A percentile compares a stretch with the other conserved stretches of the same genome.
phyloP scores from a whole-genome alignment of 2,113 vertebrate genomes.

The Suncus etruscus region DNA sequence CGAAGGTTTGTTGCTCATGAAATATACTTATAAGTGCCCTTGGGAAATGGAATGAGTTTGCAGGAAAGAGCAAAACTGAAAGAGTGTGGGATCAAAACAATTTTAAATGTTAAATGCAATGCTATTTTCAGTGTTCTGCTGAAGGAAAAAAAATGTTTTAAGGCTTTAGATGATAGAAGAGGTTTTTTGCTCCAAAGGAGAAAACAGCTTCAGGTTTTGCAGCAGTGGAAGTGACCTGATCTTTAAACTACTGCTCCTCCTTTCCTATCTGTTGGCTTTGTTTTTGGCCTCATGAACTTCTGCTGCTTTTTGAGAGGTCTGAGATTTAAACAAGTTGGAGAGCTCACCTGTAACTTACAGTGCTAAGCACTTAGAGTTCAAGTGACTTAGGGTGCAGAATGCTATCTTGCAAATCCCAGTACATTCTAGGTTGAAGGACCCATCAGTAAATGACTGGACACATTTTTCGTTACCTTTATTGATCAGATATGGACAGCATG shows the following conservation, averaged over 20 bases:
- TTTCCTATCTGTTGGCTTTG: slow-evolving; percentile 36
- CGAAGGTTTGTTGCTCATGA: slow-evolving; percentile 72
- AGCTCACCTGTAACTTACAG: slow-evolving; percentile 18
- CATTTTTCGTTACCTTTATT: not conserved
- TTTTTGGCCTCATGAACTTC: slow-evolving; percentile 26
- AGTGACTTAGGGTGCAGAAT: not conserved
- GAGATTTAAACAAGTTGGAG: slow-evolving; percentile 56
- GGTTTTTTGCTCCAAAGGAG: slow-evolving; percentile 70
- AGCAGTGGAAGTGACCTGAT: not conserved
- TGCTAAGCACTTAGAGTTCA: slow-evolving; percentile 1
- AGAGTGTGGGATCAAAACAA: slow-evolving; percentile 83
- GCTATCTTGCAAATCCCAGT: not conserved
- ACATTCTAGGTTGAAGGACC: not conserved
- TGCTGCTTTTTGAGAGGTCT: slow-evolving; percentile 67
- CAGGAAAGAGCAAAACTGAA: slow-evolving; percentile 75
- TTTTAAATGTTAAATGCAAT: slow-evolving; percentile 84
- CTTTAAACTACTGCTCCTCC: slow-evolving; percentile 5
- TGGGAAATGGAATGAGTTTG: slow-evolving; percentile 72
- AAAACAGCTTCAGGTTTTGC: slow-evolving; percentile 55
- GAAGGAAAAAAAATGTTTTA: slow-evolving; percentile 67
- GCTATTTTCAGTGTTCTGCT: slow-evolving; percentile 83
- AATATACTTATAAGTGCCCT: slow-evolving; percentile 75
- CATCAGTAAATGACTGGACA: not conserved
- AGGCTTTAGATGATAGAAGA: slow-evolving; percentile 69
- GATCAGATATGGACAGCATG: not conserved